Evolutionary conservation across 1,140 invertebrate genomes (phyloP).

Genomic region (Bradysia coprophila): DNA sequence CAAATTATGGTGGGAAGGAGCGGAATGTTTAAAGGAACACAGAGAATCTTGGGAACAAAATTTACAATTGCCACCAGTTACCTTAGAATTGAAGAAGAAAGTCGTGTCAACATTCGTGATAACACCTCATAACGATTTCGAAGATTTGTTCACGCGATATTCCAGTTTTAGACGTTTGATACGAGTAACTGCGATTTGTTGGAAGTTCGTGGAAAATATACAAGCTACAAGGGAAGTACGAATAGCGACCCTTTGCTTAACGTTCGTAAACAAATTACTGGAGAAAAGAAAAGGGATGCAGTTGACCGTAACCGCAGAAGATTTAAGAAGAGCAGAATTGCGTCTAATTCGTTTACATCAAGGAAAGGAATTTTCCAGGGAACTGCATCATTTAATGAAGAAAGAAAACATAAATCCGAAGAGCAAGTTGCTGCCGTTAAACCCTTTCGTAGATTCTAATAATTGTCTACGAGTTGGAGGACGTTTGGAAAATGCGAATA

Average conservation of each 20-base stretch:
- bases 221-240: too few species aligned
- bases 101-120: not conserved
- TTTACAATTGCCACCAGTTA: not conserved
- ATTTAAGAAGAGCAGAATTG: too few species aligned
- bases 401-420: too few species aligned
- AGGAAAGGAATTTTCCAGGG: too few species aligned
- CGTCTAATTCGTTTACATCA: too few species aligned
- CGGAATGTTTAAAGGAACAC: not conserved
- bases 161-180: not conserved
- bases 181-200: not conserved
- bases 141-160: not conserved
- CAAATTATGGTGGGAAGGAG: constrained; percentile 2
- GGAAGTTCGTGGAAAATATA: too few species aligned
- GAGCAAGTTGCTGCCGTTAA: constrained; percentile 9
- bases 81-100: constrained; percentile 7
- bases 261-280: too few species aligned
- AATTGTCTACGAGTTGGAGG: constrained; percentile 23
- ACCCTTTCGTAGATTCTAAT: constrained; percentile 17
- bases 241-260: too few species aligned
- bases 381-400: too few species aligned
- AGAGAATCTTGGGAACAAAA: not conserved
- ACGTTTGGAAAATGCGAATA: constrained; percentile 12
- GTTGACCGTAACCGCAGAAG: too few species aligned
- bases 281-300: too few species aligned
- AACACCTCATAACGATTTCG: not conserved